Evolutionary conservation across 1,140 invertebrate genomes (phyloP).

Genomic region (Lordiphosa stackelbergi): DNA sequence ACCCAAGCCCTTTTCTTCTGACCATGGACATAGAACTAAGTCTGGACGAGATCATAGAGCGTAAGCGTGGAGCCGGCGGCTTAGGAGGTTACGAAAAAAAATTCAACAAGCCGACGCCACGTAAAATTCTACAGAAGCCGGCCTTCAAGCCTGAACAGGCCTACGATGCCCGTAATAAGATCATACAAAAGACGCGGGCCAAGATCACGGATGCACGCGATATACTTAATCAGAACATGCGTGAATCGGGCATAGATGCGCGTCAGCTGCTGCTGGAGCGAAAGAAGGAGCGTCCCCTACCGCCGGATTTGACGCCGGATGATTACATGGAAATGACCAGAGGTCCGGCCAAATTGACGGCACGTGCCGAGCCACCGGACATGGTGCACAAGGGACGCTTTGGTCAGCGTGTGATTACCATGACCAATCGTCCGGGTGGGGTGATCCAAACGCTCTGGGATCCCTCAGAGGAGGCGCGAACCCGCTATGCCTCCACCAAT

Average conservation of each 20-base stretch:
- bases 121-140: slow-evolving; percentile 28
- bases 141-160: slow-evolving; percentile 15
- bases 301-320: slow-evolving; percentile 1
- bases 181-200: slow-evolving; percentile 83
- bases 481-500: slow-evolving; percentile 1
- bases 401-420: slow-evolving; percentile 43
- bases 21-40: slow-evolving; percentile 49
- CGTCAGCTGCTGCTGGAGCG: slow-evolving; percentile 78
- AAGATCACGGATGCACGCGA: slow-evolving; percentile 84
- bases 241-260: slow-evolving; percentile 81
- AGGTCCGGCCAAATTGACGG: background rate
- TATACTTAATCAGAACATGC: slow-evolving; percentile 82
- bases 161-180: slow-evolving; percentile 83
- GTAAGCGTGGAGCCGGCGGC: slow-evolving; percentile 33
- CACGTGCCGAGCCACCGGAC: slow-evolving; percentile 76
- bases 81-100: background rate
- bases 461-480: background rate
- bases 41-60: slow-evolving; percentile 60
- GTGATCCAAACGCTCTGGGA: slow-evolving; percentile 24
- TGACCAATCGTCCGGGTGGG: slow-evolving; percentile 28
- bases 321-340: background rate
- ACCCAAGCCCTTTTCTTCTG: background rate
- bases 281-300: slow-evolving; percentile 34
- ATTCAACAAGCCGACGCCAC: slow-evolving; percentile 14
- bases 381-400: slow-evolving; percentile 20